These are phyloP conservation scores for Aphyosemion australe DNA, from an alignment of 2,113 vertebrate species.

Conservation along the genomic window DNA sequence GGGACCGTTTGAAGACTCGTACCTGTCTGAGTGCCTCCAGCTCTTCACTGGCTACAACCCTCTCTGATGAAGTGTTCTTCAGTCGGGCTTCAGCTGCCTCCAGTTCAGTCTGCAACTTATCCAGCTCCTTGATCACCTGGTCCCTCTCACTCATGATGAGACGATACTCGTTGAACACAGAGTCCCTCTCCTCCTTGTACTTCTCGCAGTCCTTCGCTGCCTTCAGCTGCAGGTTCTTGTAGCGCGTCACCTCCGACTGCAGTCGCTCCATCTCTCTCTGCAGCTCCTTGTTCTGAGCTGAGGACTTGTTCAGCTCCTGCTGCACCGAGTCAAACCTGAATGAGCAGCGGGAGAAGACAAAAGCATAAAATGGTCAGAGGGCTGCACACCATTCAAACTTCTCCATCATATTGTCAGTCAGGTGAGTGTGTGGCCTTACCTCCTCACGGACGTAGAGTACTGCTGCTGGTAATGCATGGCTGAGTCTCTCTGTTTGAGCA, in stretches of 20 bases:
- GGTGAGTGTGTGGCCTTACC: constrained; percentile 72
- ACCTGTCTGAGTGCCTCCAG: constrained; percentile 97
- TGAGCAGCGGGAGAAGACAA: not conserved
- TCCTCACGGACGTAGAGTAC: constrained; percentile 91
- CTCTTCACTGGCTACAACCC: constrained; percentile 93
- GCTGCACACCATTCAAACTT: not conserved
- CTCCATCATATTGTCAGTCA: not conserved
- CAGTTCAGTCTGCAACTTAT: constrained; percentile 95
- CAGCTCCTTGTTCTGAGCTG: constrained; percentile 94
- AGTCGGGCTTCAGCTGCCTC: constrained; percentile 92
- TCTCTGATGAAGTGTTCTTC: constrained; percentile 94
- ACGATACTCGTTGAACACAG: constrained; percentile 95
- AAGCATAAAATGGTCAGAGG: not conserved
- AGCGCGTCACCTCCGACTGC: constrained; percentile 92
- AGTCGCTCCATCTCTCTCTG: constrained; percentile 97
- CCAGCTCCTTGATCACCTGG: constrained; percentile 98
- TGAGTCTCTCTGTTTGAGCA: constrained; percentile 93
- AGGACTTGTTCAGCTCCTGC: constrained; percentile 90
- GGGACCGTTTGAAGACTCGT: not conserved
- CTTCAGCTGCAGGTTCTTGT: constrained; percentile 93
- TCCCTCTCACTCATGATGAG: constrained; percentile 98
- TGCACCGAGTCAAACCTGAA: constrained; percentile 91
- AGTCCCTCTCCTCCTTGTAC: constrained; percentile 96
- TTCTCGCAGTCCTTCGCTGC: constrained; percentile 93
- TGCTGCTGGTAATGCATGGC: constrained; percentile 97